Conservation (phyloP, 2,888 invertebrate species). For the Diogma glabrata region DNA sequence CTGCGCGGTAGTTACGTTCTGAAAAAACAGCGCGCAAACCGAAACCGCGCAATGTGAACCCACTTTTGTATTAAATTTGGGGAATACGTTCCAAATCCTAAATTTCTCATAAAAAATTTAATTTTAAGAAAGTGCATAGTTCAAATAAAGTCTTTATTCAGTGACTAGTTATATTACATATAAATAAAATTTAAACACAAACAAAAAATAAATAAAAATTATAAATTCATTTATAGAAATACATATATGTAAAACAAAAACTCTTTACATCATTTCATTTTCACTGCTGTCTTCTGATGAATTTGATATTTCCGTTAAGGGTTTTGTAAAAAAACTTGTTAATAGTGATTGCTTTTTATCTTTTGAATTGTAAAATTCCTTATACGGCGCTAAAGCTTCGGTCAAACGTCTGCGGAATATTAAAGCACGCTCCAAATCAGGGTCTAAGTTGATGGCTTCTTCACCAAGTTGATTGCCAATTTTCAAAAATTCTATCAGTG, state of each 20-base stretch:
- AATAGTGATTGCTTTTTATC: slow-evolving; percentile 3
- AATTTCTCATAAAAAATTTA: too few relatives aligned
- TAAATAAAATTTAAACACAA: too few relatives aligned
- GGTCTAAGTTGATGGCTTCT: slow-evolving; percentile 6
- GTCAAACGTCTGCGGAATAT: slow-evolving; percentile 9
- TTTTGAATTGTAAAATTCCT: not conserved
- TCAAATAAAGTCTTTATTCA: too few relatives aligned
- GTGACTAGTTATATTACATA: too few relatives aligned
- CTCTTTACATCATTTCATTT: slow-evolving; percentile 2
- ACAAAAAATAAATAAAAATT: too few relatives aligned
- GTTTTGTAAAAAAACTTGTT: slow-evolving; percentile 7
- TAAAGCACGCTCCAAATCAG: slow-evolving; percentile 11
- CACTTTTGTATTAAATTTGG: too few relatives aligned
- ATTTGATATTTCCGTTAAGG: not conserved
- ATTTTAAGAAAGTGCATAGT: too few relatives aligned
- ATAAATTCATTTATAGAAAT: too few relatives aligned
- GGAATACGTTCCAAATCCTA: too few relatives aligned
- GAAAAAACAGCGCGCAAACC: too few relatives aligned
- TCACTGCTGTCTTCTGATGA: not conserved
- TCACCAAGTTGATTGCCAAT: slow-evolving; percentile 10
- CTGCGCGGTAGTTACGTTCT: too few relatives aligned
- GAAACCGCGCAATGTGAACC: too few relatives aligned
- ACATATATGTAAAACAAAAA: slow-evolving; percentile 6
- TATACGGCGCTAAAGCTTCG: slow-evolving; percentile 5
- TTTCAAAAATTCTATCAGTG: slow-evolving; percentile 9